These are phyloP conservation scores for Anoplopoma fimbria DNA, from an alignment of 2,113 vertebrate species.

Conservation along the genomic window DNA sequence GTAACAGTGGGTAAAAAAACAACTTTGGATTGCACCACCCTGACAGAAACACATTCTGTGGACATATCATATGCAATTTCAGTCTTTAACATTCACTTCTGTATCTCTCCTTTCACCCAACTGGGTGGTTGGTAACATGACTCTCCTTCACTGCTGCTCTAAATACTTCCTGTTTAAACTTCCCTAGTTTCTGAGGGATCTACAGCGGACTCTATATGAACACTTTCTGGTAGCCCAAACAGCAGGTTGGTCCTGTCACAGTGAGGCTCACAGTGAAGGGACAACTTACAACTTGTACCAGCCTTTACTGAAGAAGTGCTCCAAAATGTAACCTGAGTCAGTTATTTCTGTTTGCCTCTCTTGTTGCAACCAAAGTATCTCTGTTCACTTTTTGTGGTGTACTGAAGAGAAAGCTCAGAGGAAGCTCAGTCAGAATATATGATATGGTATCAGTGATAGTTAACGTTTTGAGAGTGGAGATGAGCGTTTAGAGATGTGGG, in stretches of 20 bases:
- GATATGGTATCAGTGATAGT: neutral
- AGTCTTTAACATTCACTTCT: constrained; percentile 22
- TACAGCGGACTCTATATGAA: constrained; percentile 20
- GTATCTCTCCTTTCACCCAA: neutral
- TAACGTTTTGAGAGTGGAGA: neutral
- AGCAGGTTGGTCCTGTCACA: constrained; percentile 27
- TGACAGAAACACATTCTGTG: constrained; percentile 9
- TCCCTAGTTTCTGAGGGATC: constrained; percentile 18
- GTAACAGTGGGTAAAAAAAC: neutral
- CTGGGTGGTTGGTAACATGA: constrained; percentile 45
- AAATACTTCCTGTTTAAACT: constrained; percentile 52
- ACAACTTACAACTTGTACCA: neutral
- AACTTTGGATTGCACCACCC: neutral
- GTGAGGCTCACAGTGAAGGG: constrained; percentile 31
- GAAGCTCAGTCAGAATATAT: constrained; percentile 5
- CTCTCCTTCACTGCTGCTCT: constrained; percentile 23
- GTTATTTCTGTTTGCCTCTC: constrained; percentile 27
- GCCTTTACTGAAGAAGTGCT: constrained; percentile 17
- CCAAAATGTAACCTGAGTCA: constrained; percentile 24
- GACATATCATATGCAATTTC: neutral
- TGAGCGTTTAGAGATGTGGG: neutral
- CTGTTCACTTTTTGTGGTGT: constrained; percentile 1
- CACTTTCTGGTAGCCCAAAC: constrained; percentile 53
- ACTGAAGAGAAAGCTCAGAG: neutral
- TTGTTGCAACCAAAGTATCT: neutral